Evolutionary conservation across 2,888 invertebrate species (phyloP).

Genomic region (Hemicrepidius hirtus): DNA sequence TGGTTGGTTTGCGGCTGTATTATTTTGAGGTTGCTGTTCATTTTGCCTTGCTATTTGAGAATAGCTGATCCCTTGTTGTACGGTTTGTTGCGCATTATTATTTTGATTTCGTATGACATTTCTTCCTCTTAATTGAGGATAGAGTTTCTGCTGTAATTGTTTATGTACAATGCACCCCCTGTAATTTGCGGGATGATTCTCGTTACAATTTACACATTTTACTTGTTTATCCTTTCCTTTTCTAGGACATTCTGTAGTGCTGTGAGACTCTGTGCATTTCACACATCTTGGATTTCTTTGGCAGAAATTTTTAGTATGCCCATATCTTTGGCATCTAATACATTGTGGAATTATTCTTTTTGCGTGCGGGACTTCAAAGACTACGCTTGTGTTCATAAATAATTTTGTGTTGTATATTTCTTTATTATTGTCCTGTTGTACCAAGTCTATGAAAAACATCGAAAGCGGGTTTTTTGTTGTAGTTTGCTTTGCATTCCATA

Average conservation of each 20-base stretch:
- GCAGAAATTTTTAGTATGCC: constrained; percentile 37
- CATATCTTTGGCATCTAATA: constrained; percentile 34
- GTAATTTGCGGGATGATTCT: constrained; percentile 36
- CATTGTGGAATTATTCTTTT: constrained; percentile 31
- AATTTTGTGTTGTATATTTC: constrained; percentile 16
- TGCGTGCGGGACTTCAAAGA: constrained; percentile 26
- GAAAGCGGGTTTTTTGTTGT: constrained; percentile 6
- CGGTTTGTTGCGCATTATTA: constrained; percentile 13
- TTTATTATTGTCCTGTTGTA: constrained; percentile 28
- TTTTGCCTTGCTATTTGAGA: constrained; percentile 16
- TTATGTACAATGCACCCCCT: constrained; percentile 27
- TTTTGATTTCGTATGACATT: constrained; percentile 4
- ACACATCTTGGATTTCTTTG: constrained; percentile 29
- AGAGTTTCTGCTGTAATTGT: constrained; percentile 27
- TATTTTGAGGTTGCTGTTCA: neutral
- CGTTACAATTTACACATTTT: constrained; percentile 41
- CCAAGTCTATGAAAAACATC: constrained; percentile 7
- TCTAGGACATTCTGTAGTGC: constrained; percentile 24
- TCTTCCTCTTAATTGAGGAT: constrained; percentile 1
- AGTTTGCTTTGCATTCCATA: constrained; percentile 21
- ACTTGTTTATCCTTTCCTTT: constrained; percentile 19
- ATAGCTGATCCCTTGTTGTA: constrained; percentile 12
- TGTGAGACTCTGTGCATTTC: constrained; percentile 31
- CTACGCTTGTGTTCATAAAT: constrained; percentile 21
- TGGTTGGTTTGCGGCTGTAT: neutral